A percentile compares a stretch with the other conserved stretches of the same genome.
Conservation (phyloP, 92 coral and sea anemone genomes). For the Epizoanthus fatuus region DNA sequence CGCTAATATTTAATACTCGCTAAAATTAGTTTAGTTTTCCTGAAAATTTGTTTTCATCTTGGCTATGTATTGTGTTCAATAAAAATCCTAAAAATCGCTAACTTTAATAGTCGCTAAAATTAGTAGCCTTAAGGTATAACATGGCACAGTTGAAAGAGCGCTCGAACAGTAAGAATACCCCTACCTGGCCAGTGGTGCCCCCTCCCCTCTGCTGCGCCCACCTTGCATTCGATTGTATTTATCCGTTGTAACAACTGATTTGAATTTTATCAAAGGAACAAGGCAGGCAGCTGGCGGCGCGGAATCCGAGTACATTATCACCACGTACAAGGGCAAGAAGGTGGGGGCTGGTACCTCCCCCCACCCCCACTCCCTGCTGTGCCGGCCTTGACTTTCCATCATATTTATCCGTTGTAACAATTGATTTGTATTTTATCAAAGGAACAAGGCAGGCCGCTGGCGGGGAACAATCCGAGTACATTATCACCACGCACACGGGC, state of each 20-base stretch:
- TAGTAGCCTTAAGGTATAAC: too few relatives aligned
- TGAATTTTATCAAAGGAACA: neutral
- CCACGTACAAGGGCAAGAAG: constrained; percentile 37
- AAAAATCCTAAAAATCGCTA: too few relatives aligned
- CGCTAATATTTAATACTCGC: too few relatives aligned
- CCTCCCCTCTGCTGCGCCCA: too few relatives aligned
- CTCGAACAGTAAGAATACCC: too few relatives aligned
- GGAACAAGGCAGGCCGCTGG: constrained; percentile 3
- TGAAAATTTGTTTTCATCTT: too few relatives aligned
- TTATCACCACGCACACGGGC: constrained; percentile 35
- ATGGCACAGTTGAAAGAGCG: too few relatives aligned
- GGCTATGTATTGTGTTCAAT: too few relatives aligned
- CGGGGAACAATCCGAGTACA: constrained; percentile 11
- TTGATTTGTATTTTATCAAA: neutral
- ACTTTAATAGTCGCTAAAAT: too few relatives aligned
- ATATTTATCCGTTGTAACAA: neutral
- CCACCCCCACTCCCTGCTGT: too few relatives aligned
- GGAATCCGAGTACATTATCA: constrained; percentile 26
- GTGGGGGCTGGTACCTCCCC: constrained; percentile 22
- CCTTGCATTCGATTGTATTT: neutral
- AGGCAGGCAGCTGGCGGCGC: neutral
- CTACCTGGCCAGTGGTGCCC: too few relatives aligned
- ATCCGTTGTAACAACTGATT: neutral
- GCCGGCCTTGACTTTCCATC: neutral
- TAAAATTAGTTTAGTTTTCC: too few relatives aligned